Evolutionary conservation across 1,140 invertebrate species (phyloP), one percentile per base, ranked within the genome.

Genomic region (Sycobia sp.): DNA sequence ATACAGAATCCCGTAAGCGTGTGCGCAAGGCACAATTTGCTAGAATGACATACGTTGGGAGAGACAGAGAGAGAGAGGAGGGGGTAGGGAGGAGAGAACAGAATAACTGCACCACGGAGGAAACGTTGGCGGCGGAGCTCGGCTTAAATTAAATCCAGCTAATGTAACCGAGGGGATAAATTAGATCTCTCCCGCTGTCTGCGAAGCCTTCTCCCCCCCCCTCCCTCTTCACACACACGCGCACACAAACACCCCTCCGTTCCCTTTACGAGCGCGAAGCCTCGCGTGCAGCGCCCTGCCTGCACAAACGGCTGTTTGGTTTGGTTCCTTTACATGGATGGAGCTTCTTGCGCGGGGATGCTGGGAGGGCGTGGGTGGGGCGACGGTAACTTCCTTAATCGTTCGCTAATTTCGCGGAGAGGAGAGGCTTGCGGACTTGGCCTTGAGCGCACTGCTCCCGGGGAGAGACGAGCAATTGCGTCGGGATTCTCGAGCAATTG

Each of bases 101-200:
- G n/a, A n/a, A n/a, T n/a, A n/a, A n/a, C n/a, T n/a, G n/a, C n/a
- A 58, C 53, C 65, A 41, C 64, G 41, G 62, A 61, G n/a, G n/a
- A n/a, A n/a, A n/a, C 67, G 60, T 32, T 13, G 32, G 59, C 67
- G 60, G 64, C 54, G 38, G 34, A 58, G 25, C 66, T 53, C 62
- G 61, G 69, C 70, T 75, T 74, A 76, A 77, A 78, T 78, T 76
- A 78, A 78, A 77, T 77, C 72, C 75, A 66, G 70, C 75, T 77
- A 78, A 78, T 77, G 74, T 75, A 76, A 74, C 74, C 71, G 68
- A 69, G 65, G 67, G 62, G 73, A 69, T 77, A 74, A 76, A 78
- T 78, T 76, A 76, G 74, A 74, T 76, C 73, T 78, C 69, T 73
- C 66, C 73, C 66, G 64, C 67, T 73, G 67, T 70, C 65, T 70